Conservation (phyloP, 2,797 vertebrate genomes). For the Myotis myotis region DNA sequence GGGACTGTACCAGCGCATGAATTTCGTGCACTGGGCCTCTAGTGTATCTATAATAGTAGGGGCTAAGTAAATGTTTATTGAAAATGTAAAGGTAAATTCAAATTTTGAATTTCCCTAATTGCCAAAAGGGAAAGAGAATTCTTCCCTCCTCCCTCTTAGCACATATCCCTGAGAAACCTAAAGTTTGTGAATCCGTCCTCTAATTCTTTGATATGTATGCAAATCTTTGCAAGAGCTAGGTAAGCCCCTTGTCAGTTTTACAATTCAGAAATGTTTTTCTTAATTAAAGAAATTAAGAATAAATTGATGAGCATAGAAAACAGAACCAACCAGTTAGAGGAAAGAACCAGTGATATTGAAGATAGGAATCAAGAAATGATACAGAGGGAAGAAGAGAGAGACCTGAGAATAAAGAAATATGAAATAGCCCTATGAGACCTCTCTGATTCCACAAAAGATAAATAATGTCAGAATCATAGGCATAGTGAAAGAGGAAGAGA, state of each 20-base stretch:
- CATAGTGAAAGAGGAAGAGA: too few relatives aligned
- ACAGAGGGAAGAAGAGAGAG: too few relatives aligned
- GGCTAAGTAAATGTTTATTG: neutral
- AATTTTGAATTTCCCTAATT: neutral
- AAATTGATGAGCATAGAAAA: too few relatives aligned
- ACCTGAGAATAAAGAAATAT: too few relatives aligned
- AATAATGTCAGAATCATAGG: too few relatives aligned
- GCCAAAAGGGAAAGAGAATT: neutral
- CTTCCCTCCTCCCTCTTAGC: neutral
- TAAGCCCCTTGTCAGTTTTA: neutral
- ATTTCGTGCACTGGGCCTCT: too few relatives aligned
- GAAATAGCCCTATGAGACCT: too few relatives aligned
- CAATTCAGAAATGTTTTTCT: neutral
- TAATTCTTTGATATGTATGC: neutral
- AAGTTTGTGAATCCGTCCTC: neutral
- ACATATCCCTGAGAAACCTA: neutral
- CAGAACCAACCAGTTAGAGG: too few relatives aligned
- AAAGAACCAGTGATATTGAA: too few relatives aligned
- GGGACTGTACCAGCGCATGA: too few relatives aligned
- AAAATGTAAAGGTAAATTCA: neutral
- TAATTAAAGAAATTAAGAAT: neutral
- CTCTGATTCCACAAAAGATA: too few relatives aligned
- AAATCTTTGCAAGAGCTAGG: conserved; percentile 11
- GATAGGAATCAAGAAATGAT: too few relatives aligned
- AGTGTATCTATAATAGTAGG: neutral